Conservation (phyloP, 2,113 vertebrate species). For the Odocoileus hemionus region DNA sequence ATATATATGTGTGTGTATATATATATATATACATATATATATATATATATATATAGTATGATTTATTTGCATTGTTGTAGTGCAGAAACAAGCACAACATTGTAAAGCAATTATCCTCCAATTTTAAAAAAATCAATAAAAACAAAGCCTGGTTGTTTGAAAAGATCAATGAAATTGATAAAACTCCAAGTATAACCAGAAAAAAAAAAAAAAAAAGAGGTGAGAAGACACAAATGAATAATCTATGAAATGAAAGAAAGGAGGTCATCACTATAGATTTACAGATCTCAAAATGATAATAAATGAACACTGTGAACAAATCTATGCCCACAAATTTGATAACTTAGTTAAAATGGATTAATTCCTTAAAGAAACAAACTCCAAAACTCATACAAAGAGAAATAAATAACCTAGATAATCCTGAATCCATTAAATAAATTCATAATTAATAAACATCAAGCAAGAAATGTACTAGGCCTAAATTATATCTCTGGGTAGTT, state of each 20-base stretch:
- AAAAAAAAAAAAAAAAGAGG: background rate
- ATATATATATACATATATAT: background rate
- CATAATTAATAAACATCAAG: background rate
- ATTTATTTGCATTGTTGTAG: background rate
- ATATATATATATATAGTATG: background rate
- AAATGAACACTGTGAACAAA: background rate
- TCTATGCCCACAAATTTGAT: background rate
- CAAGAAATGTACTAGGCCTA: background rate
- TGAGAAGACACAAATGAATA: background rate
- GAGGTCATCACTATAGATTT: fast-evolving
- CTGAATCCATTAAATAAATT: background rate
- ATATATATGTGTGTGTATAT: background rate
- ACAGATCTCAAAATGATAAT: background rate
- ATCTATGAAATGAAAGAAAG: background rate
- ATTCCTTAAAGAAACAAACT: background rate
- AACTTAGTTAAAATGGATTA: background rate
- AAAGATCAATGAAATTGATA: background rate
- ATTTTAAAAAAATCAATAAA: background rate
- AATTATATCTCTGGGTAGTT: background rate
- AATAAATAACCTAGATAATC: background rate
- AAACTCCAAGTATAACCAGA: background rate
- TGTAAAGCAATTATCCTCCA: background rate
- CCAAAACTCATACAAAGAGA: background rate
- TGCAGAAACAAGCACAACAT: background rate
- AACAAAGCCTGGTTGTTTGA: background rate